These are phyloP conservation scores for Tribolium freemani DNA, from an alignment of 2,888 invertebrate species.

Conservation along the genomic window DNA sequence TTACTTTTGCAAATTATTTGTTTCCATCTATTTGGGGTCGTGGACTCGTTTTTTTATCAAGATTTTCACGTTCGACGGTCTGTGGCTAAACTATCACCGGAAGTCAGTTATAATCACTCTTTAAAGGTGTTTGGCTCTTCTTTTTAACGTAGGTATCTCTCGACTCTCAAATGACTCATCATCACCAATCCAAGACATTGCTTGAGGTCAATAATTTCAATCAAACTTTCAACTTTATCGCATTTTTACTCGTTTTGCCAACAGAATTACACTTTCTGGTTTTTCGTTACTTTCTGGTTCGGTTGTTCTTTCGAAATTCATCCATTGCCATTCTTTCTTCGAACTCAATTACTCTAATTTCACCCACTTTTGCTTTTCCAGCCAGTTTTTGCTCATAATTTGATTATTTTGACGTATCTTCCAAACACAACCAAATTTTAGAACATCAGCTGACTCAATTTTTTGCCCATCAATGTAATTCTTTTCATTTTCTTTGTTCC, in stretches of 20 bases:
- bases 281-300: background rate
- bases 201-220: constrained; percentile 63
- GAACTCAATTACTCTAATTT: background rate
- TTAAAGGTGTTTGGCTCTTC: constrained; percentile 44
- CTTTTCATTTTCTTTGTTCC: background rate
- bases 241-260: constrained; percentile 25
- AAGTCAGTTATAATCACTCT: constrained; percentile 18
- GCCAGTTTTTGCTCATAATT: too few relatives aligned
- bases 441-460: background rate
- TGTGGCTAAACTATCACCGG: constrained; percentile 3
- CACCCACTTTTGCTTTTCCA: background rate
- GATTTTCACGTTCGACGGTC: background rate
- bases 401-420: background rate
- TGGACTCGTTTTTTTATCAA: background rate
- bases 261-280: background rate
- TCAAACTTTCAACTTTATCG: constrained; percentile 52
- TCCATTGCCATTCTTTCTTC: background rate
- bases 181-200: constrained; percentile 56
- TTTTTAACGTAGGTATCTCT: constrained; percentile 54
- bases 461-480: background rate
- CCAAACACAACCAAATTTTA: too few relatives aligned
- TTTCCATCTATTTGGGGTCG: background rate
- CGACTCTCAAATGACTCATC: constrained; percentile 58
- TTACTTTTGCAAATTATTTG: constrained; percentile 25
- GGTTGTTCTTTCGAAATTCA: background rate